Evolutionary conservation across 2,888 invertebrate genomes (phyloP), one percentile per base, ranked within the genome.

Genomic region (Mythimna pallens): DNA sequence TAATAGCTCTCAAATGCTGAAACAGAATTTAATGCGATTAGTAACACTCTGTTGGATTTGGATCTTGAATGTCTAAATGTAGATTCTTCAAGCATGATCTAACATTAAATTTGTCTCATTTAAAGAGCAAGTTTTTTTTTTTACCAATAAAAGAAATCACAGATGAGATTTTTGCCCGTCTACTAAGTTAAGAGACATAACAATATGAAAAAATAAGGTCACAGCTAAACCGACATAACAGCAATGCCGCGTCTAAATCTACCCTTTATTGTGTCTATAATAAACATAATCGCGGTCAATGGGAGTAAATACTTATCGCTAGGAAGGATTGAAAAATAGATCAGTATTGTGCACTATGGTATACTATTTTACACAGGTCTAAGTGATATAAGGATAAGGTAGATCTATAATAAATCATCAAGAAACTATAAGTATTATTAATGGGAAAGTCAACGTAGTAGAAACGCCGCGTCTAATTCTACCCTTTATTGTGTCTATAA

Each of bases 321-420:
- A 84, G 87, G 88, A 88, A 78, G 83, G 76, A 76, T 82, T 86
- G 65, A 71, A 82, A 82, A 82, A 86, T 71, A 70, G 61, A 87
- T 50, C 75, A 79, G 88, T 82, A 92, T 92, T 93, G 91, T 90
- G 90, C 90, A 90, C 94, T 50, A 57, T 25, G 52, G 22, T 85
- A 10, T 74, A 78, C 88, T 85, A 92, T 93, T 93, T 91, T 90
- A 90, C 89, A 90, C 94, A 94, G 92, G 93, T 94, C 83, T 6
- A 34, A 34, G 34, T 34, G 34, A 34, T 8, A 34, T 34, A 34
- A 34, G 34, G 34, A 34, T 34, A 34, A 34, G 34, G 8, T 34
- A 34, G 34, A 34, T 78, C 68, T 78, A 70, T 76, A 63, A 40
- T 36, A 62, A 68, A 73, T 34, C 34, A 34, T 8, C 7, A 34